phyloP scores from a whole-genome alignment of 2,888 invertebrate genomes.

The Meteorus colon region DNA sequence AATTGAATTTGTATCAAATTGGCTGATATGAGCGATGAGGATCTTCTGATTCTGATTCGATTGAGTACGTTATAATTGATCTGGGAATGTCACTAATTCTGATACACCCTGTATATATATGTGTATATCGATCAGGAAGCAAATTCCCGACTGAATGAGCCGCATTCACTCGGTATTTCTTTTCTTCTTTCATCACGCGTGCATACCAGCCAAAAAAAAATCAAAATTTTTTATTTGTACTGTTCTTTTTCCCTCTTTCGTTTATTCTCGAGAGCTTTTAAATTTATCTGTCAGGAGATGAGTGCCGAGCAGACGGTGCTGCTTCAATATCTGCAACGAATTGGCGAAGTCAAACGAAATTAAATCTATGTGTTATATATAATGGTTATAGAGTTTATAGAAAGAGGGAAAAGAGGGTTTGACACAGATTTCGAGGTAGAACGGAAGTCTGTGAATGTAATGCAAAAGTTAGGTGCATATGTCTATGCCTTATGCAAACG shows the following conservation, averaged over 20 bases:
- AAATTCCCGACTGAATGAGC: constrained; percentile 15
- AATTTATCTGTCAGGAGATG: constrained; percentile 13
- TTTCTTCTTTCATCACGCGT: constrained; percentile 2
- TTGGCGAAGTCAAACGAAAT: background rate
- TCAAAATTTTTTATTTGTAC: background rate
- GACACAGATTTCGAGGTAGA: background rate
- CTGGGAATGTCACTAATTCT: too few species aligned
- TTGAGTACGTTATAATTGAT: too few species aligned
- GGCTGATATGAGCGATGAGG: too few species aligned
- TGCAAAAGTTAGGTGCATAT: background rate
- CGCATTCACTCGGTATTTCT: constrained; percentile 13
- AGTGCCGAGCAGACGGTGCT: constrained; percentile 4
- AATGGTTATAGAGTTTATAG: constrained; percentile 5
- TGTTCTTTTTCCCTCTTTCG: constrained; percentile 7
- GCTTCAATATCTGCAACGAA: constrained; percentile 26
- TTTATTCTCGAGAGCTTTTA: background rate
- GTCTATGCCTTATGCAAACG: background rate
- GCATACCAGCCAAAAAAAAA: too few species aligned
- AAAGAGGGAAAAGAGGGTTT: background rate
- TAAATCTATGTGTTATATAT: background rate
- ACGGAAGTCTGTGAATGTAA: background rate
- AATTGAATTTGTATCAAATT: too few species aligned
- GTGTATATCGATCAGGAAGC: constrained; percentile 16
- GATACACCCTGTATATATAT: background rate
- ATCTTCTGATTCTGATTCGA: too few species aligned